phyloP scores from a whole-genome alignment of 2,113 vertebrate species.

The Oreochromis niloticus region DNA sequence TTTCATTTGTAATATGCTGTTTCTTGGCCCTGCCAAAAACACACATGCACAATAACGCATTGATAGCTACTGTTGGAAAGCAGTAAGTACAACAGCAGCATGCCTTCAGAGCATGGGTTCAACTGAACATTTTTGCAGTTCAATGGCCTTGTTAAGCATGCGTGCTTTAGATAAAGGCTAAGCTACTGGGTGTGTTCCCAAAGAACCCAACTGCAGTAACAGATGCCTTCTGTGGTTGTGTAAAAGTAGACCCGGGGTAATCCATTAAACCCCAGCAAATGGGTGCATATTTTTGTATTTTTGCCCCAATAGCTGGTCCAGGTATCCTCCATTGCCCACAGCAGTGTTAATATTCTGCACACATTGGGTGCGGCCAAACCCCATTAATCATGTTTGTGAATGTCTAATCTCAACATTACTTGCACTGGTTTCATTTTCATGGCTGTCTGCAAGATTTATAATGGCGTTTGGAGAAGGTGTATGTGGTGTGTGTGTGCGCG shows the following conservation, averaged over 20 bases:
- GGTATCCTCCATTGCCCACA: conserved; percentile 45
- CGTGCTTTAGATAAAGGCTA: background rate
- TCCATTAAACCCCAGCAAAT: conserved; percentile 12
- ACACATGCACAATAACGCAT: background rate
- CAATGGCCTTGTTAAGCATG: background rate
- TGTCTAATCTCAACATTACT: conserved; percentile 73
- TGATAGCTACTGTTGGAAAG: background rate
- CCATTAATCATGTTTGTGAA: conserved; percentile 75
- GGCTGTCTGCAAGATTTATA: conserved; percentile 74
- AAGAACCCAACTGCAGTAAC: background rate
- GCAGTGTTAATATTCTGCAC: conserved; percentile 67
- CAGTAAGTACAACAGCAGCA: background rate
- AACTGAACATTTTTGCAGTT: background rate
- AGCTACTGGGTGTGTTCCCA: background rate
- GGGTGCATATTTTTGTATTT: conserved; percentile 1
- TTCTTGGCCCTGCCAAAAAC: background rate
- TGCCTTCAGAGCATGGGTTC: background rate
- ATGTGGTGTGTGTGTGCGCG: conserved; percentile 3
- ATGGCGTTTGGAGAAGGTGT: conserved; percentile 52
- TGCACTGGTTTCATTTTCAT: conserved; percentile 71
- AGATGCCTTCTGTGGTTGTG: background rate
- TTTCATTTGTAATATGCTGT: background rate
- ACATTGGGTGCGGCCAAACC: conserved; percentile 50
- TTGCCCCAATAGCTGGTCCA: conserved; percentile 7
- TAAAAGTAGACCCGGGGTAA: background rate